Evolutionary conservation across 2,888 invertebrate genomes (phyloP), one percentile per base, ranked within the genome.

Genomic region (Alloplasta piceator): DNA sequence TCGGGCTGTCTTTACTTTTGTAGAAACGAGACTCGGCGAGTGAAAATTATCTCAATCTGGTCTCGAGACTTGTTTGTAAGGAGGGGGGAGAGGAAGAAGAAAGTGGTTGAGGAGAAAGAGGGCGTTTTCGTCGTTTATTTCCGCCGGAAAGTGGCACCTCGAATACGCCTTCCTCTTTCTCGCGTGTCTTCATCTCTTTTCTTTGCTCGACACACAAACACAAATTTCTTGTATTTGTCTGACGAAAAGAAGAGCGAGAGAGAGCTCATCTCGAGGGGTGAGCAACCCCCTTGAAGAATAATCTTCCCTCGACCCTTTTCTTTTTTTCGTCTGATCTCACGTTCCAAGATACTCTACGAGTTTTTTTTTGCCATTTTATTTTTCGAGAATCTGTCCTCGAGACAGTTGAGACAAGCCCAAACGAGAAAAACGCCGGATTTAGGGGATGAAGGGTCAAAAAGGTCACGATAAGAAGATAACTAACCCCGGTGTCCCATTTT

Each of bases 61-160:
- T 26, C 26, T 26, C 3, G 26, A 26, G 26, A 26, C 26, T 26
- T 26, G 26, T 26, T 26, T 5, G 55, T 48, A 64, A 36, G 26
- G n/a, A 36, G 55, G 12, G 64, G 52, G 46, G 14, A 73, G 46
- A 38, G 39, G 14, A 38, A 14, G 43, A 43, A 46, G 64, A 74
- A 66, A 74, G 74, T 58, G 64, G 74, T 56, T 48, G 16, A 60
- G 55, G 60, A 80, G 79, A 70, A 80, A 80, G 79, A 71, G 75
- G 79, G 79, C 79, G 79, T 75, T 66, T 38, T 26, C 26, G 70
- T 60, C 74, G 50, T 46, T 71, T 58, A 60, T 80, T 75, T 75
- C 66, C 66, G 75, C 71, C 75, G 79, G 66, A 75, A 80, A 80
- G 79, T 80, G 73, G 67, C 43, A 56, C 48, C 48, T 50, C 41